Base-by-base conservation (phyloP, 2,113 vertebrate genomes). In the Hippocampus guttulatus region DNA sequence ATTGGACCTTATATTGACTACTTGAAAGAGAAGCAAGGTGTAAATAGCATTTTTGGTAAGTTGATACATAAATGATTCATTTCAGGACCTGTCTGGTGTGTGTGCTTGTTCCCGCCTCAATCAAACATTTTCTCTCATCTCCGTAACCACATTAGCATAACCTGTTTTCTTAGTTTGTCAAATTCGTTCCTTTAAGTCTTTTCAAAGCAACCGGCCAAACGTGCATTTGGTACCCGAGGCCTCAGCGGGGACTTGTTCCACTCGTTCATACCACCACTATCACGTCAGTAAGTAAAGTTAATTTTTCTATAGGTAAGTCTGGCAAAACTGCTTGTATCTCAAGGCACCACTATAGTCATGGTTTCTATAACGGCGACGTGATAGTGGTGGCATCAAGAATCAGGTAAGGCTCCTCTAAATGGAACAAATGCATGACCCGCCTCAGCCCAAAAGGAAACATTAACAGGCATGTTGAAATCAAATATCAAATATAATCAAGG, bases 11-110 rank as follows among this genome's bases (percentile, higher is more conserved):
- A 99, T 12, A 88, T 99, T 81, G 93, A 96, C 85, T 97, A 95
- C 74, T 91, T 99, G 76, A 84, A 85, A 70, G 80, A 91, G 5
- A 78, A 93, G 73, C 97, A 99, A 88, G 87, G 91, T 2, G 89
- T 98, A 63, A 93, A 90, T 79, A 94, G 67, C 0, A 67, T 99
- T 70, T 99, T 98, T 88, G 96, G 97, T 98, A 91, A 95, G 95
- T 92, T 81, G 66, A 15, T 43, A 58, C n/a, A 16, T 70, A 27
- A 27, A 77, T 74, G 78, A 1, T 68, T 73, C 8, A 1, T 73
- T 76, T 67, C 8, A 71, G 68, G 12, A 64, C 8, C 8, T 33
- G 52, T 54, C 16, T 4, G 55, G 11, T 58, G 4, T 3, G 55
- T 57, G 47, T 76, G 25, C 61, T 18, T 66, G 54, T 69, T 66